Percentiles rank a stretch among this genome's conserved stretches.
phyloP scores from a whole-genome alignment of 1,140 invertebrate genomes.

The Rhopalosiphum maidis region DNA sequence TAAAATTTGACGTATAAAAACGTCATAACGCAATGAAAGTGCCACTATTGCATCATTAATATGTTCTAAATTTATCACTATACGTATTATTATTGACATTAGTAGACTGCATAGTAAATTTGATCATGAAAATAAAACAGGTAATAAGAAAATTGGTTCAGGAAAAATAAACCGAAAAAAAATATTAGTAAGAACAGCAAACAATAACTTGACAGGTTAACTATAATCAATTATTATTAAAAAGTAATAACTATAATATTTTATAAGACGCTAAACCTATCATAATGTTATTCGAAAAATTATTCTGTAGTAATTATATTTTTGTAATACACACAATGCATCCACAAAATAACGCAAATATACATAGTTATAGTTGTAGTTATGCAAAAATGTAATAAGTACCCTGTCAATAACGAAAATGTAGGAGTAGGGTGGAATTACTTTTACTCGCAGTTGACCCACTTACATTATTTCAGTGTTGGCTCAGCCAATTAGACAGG shows the following conservation, averaged over 20 bases:
- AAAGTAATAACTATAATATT: background rate
- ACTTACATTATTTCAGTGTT: constrained; percentile 32
- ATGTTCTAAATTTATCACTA: background rate
- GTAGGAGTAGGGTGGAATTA: background rate
- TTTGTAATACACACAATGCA: background rate
- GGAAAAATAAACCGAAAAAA: background rate
- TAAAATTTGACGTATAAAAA: background rate
- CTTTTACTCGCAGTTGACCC: constrained; percentile 35
- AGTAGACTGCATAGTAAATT: background rate
- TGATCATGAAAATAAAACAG: background rate
- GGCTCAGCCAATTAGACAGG: constrained; percentile 16
- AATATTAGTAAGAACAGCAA: background rate
- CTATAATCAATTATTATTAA: background rate
- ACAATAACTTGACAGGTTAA: background rate
- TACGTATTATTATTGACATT: background rate
- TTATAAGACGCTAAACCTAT: background rate
- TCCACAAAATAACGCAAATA: background rate
- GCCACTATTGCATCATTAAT: background rate
- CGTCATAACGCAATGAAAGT: constrained; percentile 5
- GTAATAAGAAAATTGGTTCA: background rate
- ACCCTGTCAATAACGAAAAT: background rate
- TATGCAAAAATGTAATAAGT: background rate
- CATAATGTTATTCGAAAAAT: background rate
- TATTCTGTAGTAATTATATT: background rate
- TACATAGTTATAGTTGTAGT: background rate